Base-by-base conservation (phyloP, 2,888 invertebrate species). In the Stenchaetothrips biformis region DNA sequence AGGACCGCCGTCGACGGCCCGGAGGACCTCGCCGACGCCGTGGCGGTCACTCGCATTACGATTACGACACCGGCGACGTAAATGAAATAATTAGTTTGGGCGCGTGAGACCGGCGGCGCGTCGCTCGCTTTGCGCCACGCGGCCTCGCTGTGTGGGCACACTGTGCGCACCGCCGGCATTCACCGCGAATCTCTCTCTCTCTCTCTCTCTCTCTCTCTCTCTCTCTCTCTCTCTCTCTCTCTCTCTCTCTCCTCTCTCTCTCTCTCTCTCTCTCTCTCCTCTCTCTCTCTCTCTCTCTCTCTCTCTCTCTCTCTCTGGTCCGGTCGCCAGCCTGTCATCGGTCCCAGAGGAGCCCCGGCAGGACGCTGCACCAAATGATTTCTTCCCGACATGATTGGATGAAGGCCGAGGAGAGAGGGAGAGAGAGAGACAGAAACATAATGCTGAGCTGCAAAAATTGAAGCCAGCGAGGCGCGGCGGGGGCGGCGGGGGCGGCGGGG, bases 401-500 rank as follows among this genome's bases (percentile, higher is more conserved):
- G 11, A 74, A 74, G 21, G 67, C 25, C 7, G 67, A 21, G 67
- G 67, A 9, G 16, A 53, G 53, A 53, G 53, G 53, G 53, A 13
- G 13, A 59, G 59, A 59, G 59, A 59, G 0, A 18, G 59, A 59
- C n/a, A n/a, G n/a, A 13, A 59, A 59, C 25, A 74, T 74, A 74
- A 74, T 74, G 67, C 67, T 74, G 67, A 74, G 67, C 67, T 74
- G 67, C 67, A 74, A 74, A 74, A 74, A 74, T 74, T 74, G 67
- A 74, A 74, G 67, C 25, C 67, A 11, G 25, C 25, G 21, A 74
- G 67, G 21, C 21, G 11, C 11, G 67, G 67, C 67, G 25, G 67
- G 37, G 53, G 13, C 0, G 13, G 53, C 0, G 13, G 13, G 53
- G 18, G 13, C 4, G 53, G 18, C 21, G 21, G 67, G 21, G 67